phyloP scores from a whole-genome alignment of 2,888 invertebrate species.

The Opisthograptis luteolata region DNA sequence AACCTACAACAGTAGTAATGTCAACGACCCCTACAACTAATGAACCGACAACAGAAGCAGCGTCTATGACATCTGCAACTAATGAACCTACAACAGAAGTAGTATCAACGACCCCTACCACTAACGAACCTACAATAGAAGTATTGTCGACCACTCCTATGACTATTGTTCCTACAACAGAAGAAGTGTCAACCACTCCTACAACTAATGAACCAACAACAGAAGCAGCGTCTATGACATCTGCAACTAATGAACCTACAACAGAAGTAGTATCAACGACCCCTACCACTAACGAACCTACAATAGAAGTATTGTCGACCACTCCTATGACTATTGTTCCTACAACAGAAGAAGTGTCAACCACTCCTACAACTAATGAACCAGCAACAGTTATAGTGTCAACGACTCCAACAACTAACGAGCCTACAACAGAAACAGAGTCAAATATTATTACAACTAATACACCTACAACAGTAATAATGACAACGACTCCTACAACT shows the following conservation, averaged over 20 bases:
- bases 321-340: neutral
- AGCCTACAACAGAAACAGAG: neutral
- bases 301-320: neutral
- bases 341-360: neutral
- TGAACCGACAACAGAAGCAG: neutral
- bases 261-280: neutral
- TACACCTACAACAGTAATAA: neutral
- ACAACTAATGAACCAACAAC: slow-evolving; percentile 2
- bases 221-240: neutral
- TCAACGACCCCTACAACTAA: neutral
- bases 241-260: slow-evolving; percentile 2
- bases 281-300: neutral
- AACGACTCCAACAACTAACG: neutral
- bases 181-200: neutral
- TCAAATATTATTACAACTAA: neutral
- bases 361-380: neutral
- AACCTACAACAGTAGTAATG: neutral
- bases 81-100: neutral
- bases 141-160: neutral
- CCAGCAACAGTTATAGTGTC: neutral
- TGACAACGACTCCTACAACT: neutral
- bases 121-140: neutral
- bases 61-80: neutral
- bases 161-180: neutral
- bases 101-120: neutral